Evolutionary conservation across 2,888 invertebrate species (phyloP).

Genomic region (Agrochola lychnidis): DNA sequence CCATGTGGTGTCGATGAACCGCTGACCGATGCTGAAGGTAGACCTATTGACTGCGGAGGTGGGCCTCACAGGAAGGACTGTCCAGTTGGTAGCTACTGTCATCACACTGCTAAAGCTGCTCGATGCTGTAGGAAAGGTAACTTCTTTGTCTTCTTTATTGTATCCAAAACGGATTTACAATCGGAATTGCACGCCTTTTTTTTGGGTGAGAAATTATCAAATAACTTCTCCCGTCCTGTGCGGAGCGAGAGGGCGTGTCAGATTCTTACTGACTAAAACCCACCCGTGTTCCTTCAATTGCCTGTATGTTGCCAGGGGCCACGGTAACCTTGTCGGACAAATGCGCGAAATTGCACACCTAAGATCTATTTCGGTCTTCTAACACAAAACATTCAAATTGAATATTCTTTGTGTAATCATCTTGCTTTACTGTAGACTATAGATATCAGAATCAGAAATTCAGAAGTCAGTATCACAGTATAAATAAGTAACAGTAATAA

Average conservation of each 20-base stretch:
- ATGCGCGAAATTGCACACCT: too few species aligned
- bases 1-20: constrained; percentile 96
- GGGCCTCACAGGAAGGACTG: constrained; percentile 95
- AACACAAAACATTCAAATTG: background rate
- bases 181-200: too few species aligned
- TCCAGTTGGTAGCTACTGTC: constrained; percentile 96
- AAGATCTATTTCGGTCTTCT: background rate
- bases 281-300: too few species aligned
- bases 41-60: constrained; percentile 95
- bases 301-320: too few species aligned
- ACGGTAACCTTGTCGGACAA: too few species aligned
- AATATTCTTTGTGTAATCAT: background rate
- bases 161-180: background rate
- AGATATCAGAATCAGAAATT: background rate
- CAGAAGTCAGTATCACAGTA: too few species aligned
- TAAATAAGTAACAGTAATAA: too few species aligned
- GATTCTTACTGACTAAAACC: too few species aligned
- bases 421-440: background rate
- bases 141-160: too few species aligned
- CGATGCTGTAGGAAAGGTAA: constrained; percentile 96
- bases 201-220: too few species aligned
- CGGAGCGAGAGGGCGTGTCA: too few species aligned
- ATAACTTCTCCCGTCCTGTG: too few species aligned
- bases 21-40: constrained; percentile 92
- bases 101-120: constrained; percentile 95